A percentile compares a stretch with the other conserved stretches of the same genome.
Conservation (phyloP, 2,113 vertebrate species). For the Phoxinus phoxinus region DNA sequence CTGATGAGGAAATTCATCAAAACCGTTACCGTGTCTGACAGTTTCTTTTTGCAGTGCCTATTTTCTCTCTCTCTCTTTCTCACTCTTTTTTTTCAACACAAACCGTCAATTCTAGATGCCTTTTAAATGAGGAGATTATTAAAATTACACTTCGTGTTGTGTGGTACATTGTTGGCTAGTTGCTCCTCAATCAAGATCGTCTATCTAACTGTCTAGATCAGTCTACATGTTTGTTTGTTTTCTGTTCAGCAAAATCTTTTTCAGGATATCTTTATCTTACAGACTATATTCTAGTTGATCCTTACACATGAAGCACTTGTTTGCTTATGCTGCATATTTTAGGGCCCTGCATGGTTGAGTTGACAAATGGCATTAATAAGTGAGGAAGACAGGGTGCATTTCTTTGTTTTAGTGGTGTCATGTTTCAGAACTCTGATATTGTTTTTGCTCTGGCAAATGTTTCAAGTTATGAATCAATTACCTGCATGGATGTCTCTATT, state of each 20-base stretch:
- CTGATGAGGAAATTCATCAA: constrained; percentile 77
- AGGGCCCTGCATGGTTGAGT: background rate
- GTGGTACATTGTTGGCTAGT: constrained; percentile 60
- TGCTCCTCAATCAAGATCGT: constrained; percentile 66
- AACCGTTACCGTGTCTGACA: constrained; percentile 63
- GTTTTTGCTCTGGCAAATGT: constrained; percentile 52
- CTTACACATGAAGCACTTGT: constrained; percentile 1
- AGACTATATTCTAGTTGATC: background rate
- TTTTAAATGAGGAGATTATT: constrained; percentile 58
- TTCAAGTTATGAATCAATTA: constrained; percentile 55
- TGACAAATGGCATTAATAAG: constrained; percentile 41
- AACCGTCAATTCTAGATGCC: constrained; percentile 51
- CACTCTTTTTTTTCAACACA: background rate
- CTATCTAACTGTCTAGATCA: constrained; percentile 51
- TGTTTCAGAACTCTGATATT: constrained; percentile 45
- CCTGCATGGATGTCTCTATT: constrained; percentile 48
- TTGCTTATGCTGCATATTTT: constrained; percentile 4
- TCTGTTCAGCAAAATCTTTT: constrained; percentile 55
- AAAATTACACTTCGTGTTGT: constrained; percentile 64
- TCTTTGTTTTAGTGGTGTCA: constrained; percentile 11
- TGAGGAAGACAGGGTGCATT: constrained; percentile 22
- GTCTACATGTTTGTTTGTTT: constrained; percentile 8
- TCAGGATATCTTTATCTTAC: constrained; percentile 16
- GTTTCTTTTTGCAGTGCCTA: constrained; percentile 56
- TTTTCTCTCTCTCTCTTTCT: background rate